Percentiles rank a stretch among this genome's conserved stretches.
phyloP scores from a whole-genome alignment of 2,888 invertebrate species.

The Sinopyrophorus schimmeli region DNA sequence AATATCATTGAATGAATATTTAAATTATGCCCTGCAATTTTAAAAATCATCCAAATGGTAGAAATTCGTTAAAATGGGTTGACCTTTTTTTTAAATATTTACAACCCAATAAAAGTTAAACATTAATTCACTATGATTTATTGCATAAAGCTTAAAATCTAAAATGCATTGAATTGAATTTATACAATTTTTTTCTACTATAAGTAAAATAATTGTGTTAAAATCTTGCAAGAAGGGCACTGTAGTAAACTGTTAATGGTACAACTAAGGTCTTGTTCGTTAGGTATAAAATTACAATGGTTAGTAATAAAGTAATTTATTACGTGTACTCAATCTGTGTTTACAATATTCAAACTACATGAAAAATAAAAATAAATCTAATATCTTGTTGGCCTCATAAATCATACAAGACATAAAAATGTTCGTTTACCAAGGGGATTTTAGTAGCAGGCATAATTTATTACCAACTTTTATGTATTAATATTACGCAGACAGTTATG shows the following conservation, averaged over 20 bases:
- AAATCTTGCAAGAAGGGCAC: too few relatives aligned
- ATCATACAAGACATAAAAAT: conserved; percentile 27
- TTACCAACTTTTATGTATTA: conserved; percentile 16
- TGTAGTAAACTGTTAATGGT: too few relatives aligned
- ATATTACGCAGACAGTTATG: conserved; percentile 13
- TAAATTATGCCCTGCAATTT: conserved; percentile 4
- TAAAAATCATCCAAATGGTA: neutral
- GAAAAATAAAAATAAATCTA: conserved; percentile 39
- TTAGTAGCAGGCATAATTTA: conserved; percentile 17
- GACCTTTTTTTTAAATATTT: too few relatives aligned
- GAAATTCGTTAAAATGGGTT: too few relatives aligned
- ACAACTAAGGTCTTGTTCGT: too few relatives aligned
- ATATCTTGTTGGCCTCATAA: conserved; percentile 27
- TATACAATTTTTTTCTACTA: too few relatives aligned
- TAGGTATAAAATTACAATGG: conserved; percentile 20
- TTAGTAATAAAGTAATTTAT: conserved; percentile 22
- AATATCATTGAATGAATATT: neutral
- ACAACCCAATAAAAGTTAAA: too few relatives aligned
- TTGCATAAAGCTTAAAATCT: too few relatives aligned
- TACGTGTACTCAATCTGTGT: conserved; percentile 36
- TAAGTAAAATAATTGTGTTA: too few relatives aligned
- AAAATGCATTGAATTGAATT: too few relatives aligned
- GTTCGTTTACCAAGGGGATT: conserved; percentile 21
- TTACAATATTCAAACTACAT: conserved; percentile 38
- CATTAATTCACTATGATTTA: too few relatives aligned